Percentiles rank a stretch among this genome's conserved stretches.
Conservation (phyloP, 2,113 vertebrate genomes). For the Catharus minimus region DNA sequence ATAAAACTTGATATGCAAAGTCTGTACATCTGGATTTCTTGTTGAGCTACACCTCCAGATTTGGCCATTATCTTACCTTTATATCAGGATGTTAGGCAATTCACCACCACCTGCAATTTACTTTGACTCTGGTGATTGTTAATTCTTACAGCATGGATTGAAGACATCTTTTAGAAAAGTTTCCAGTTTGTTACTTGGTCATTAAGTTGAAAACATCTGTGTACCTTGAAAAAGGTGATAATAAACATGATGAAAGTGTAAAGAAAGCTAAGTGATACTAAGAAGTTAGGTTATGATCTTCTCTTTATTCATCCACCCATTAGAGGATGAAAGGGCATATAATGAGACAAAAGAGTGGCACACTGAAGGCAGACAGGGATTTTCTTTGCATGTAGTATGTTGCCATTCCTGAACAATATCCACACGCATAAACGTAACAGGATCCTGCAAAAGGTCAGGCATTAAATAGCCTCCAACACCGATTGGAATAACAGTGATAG, state of each 20-base stretch:
- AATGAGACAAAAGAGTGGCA: background rate
- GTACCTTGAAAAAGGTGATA: background rate
- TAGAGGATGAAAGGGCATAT: background rate
- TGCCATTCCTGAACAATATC: background rate
- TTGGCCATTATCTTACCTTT: background rate
- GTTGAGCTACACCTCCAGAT: background rate
- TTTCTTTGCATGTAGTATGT: background rate
- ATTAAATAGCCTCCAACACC: background rate
- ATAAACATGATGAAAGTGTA: background rate
- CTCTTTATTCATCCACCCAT: background rate
- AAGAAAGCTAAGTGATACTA: background rate
- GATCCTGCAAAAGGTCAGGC: background rate
- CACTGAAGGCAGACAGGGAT: background rate
- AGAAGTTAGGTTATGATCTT: background rate
- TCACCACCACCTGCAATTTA: background rate
- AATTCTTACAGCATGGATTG: background rate
- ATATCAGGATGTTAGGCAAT: background rate
- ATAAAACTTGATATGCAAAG: background rate
- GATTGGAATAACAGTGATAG: background rate
- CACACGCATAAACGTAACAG: background rate
- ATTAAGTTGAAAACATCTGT: background rate
- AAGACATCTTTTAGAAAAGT: background rate
- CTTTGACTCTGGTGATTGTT: background rate
- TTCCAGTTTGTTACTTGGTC: background rate
- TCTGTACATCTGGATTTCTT: background rate